phyloP scores from a whole-genome alignment of 2,113 vertebrate genomes.

The Rhabdornis inornatus region DNA sequence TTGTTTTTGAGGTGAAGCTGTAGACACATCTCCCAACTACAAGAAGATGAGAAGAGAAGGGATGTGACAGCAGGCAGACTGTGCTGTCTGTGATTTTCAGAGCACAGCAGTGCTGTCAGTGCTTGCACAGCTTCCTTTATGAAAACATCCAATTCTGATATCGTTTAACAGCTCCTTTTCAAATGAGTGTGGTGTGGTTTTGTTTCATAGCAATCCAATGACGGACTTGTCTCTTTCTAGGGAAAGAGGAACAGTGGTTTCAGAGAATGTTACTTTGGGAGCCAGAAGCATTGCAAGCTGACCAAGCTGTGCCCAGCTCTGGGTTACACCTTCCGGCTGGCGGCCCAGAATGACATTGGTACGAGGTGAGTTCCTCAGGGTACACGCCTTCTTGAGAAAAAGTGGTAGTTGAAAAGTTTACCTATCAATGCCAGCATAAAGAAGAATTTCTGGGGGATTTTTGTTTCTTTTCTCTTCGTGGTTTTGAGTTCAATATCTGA shows the following conservation, averaged over 20 bases:
- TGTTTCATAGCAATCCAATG: neutral
- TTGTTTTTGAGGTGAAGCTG: neutral
- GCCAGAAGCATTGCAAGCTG: slow-evolving; percentile 92
- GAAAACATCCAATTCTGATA: neutral
- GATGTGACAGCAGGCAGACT: neutral
- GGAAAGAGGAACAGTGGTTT: slow-evolving; percentile 95
- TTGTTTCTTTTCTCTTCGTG: neutral
- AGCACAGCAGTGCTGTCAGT: neutral
- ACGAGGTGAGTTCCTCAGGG: slow-evolving; percentile 77
- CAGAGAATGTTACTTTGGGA: slow-evolving; percentile 93
- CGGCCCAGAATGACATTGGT: slow-evolving; percentile 92
- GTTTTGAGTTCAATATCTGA: neutral
- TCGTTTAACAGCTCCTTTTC: neutral
- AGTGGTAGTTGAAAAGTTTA: neutral
- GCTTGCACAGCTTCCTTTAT: neutral
- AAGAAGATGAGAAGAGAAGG: neutral
- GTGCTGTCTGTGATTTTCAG: neutral
- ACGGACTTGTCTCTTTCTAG: slow-evolving; percentile 66
- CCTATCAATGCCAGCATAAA: neutral
- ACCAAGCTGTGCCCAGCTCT: slow-evolving; percentile 90
- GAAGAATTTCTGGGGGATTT: neutral
- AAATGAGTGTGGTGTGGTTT: neutral
- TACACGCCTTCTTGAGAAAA: rapidly evolving
- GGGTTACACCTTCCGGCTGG: slow-evolving; percentile 93
- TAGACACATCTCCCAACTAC: neutral